Base-by-base conservation (phyloP, 2,888 invertebrate genomes). In the Dicycla oo region DNA sequence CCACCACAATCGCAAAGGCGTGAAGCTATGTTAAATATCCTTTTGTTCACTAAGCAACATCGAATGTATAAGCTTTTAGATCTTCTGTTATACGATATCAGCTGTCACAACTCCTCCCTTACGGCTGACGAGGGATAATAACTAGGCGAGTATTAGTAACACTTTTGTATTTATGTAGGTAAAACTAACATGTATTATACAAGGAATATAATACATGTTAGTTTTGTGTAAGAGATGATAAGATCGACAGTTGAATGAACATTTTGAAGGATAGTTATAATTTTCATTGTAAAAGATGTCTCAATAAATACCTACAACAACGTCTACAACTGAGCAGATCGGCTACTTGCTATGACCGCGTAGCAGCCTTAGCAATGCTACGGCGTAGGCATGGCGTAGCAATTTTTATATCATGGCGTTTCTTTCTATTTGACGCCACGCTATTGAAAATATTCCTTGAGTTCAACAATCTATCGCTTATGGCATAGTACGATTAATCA, bases 51-150 rank as follows among this genome's bases (percentile, higher is more conserved):
- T 83, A 62, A 69, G 73, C 74, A 82, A 83, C 73, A 70, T 73
- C 66, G 71, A 69, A 71, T 83, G 69, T 71, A 63, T 68, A 80
- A 71, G 83, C 85, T 80, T 80, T 82, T 79, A 85, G 76, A 85
- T 80, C 75, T 83, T 83, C 72, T 83, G 85, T 84, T 89, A 89
- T 86, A 85, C 76, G 86, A 87, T 88, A 88, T 87, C 84, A 77
- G 81, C 88, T 88, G 89, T 88, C 88, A 86, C 76, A 83, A 84
- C 86, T 68, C 66, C 80, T 81, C 78, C 84, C 84, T 76, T 83
- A 81, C 62, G 70, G 76, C 73, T 91, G 91, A 91, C 87, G 87
- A 90, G 86, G 91, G 91, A 91, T 91, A 91, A 91, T 90, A 88
- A 87, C 80, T 77, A 67, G 56, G 73, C 62, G 64, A 75, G 72